phyloP scores from a whole-genome alignment of 2,797 vertebrate species.

The Myoxocephalus aenaeus region DNA sequence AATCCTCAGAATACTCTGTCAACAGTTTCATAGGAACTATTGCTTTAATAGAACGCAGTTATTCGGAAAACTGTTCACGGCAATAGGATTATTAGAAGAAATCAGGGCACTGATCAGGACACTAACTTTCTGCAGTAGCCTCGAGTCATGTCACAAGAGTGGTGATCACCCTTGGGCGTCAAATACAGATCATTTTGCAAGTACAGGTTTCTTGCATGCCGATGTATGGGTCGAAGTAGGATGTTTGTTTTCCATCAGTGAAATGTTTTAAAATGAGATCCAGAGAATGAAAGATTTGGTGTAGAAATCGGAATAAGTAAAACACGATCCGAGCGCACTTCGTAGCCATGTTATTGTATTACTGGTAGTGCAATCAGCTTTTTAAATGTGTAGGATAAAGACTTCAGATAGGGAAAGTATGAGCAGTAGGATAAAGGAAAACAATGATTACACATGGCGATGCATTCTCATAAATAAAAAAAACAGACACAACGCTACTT shows the following conservation, averaged over 20 bases:
- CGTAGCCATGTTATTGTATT: too few species aligned
- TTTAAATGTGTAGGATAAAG: background rate
- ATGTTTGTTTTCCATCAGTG: conserved; percentile 6
- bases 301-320: background rate
- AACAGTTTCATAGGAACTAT: background rate
- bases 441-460: too few species aligned
- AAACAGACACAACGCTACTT: background rate
- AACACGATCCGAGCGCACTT: background rate
- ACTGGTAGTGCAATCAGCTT: background rate
- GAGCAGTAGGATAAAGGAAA: background rate
- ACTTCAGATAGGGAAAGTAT: background rate
- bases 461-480: background rate
- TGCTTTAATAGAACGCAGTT: background rate
- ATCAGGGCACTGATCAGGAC: too few species aligned
- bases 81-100: conserved; percentile 4
- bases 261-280: background rate
- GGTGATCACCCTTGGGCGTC: background rate
- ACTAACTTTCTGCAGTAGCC: conserved; percentile 13
- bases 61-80: background rate
- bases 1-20: background rate
- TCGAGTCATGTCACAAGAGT: background rate
- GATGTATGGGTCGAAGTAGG: background rate
- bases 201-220: background rate
- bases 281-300: background rate
- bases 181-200: background rate